A percentile compares a stretch with the other conserved stretches of the same genome.
These are phyloP conservation scores for Tiliacea citrago DNA, from an alignment of 2,888 invertebrate species.

Conservation along the genomic window DNA sequence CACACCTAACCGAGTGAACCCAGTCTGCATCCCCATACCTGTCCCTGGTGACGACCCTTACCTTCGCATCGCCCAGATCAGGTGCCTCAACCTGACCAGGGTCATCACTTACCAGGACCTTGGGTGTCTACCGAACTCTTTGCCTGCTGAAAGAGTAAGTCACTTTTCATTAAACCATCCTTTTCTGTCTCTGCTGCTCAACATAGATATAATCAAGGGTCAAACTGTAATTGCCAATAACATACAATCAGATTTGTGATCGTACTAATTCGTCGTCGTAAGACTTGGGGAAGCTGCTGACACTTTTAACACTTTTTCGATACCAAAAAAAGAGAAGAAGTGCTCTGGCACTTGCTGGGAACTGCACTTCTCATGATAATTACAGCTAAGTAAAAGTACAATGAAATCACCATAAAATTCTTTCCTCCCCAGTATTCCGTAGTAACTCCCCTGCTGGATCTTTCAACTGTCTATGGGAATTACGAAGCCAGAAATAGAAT, in stretches of 20 bases:
- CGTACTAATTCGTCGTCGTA: background rate
- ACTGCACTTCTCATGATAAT: background rate
- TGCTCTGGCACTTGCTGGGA: background rate
- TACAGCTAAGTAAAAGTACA: background rate
- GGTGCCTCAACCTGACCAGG: conserved; percentile 76
- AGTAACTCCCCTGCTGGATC: conserved; percentile 69
- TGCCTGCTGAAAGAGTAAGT: conserved; percentile 74
- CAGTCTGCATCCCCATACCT: conserved; percentile 69
- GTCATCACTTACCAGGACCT: conserved; percentile 72
- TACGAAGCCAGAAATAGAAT: conserved; percentile 50
- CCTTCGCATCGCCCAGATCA: conserved; percentile 68
- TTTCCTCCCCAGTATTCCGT: conserved; percentile 64
- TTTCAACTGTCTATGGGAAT: conserved; percentile 69
- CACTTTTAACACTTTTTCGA: background rate
- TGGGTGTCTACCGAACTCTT: conserved; percentile 68
- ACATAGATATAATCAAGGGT: background rate
- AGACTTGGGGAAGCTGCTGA: background rate
- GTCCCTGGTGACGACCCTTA: conserved; percentile 75
- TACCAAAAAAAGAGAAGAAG: background rate
- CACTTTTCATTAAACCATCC: background rate
- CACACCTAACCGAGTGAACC: conserved; percentile 66
- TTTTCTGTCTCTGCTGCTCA: background rate
- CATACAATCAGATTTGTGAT: background rate
- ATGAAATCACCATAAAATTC: background rate
- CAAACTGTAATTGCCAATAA: background rate